Conservation (phyloP, 2,113 vertebrate genomes). For the Sylvilagus bachmani region DNA sequence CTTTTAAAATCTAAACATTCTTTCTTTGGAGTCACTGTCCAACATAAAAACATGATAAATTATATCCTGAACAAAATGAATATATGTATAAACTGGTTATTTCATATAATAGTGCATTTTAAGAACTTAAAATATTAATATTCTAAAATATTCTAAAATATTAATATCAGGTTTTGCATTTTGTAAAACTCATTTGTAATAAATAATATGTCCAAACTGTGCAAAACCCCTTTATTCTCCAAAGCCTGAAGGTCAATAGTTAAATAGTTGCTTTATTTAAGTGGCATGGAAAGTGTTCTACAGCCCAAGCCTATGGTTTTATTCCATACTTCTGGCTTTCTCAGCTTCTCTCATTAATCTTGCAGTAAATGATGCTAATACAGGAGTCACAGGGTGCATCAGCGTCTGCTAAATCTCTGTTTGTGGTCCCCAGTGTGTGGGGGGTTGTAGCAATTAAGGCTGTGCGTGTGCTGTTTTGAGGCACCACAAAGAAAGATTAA, state of each 20-base stretch:
- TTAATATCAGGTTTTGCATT: neutral
- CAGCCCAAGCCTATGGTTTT: conserved; percentile 15
- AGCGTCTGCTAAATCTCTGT: conserved; percentile 76
- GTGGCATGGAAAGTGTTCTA: conserved; percentile 14
- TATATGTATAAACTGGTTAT: neutral
- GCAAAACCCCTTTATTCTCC: neutral
- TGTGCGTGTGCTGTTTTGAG: conserved; percentile 51
- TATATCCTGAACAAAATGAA: neutral
- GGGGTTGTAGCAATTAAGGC: conserved; percentile 78
- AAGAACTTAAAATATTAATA: conserved; percentile 54
- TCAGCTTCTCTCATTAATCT: conserved; percentile 81
- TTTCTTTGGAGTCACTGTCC: neutral
- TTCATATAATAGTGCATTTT: conserved; percentile 36
- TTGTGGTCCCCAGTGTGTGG: conserved; percentile 77
- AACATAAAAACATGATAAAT: neutral
- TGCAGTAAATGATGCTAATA: conserved; percentile 77
- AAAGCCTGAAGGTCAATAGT: neutral
- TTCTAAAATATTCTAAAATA: too few relatives aligned
- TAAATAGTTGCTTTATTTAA: conserved; percentile 27
- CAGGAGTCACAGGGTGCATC: conserved; percentile 54
- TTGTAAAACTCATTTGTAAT: conserved; percentile 1
- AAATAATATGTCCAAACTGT: neutral
- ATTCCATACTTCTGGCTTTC: conserved; percentile 50
- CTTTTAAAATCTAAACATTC: conserved; percentile 16
- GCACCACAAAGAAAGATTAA: conserved; percentile 73